Evolutionary conservation across 2,113 vertebrate genomes (phyloP).

Genomic region (Nyctereutes procyonoides): DNA sequence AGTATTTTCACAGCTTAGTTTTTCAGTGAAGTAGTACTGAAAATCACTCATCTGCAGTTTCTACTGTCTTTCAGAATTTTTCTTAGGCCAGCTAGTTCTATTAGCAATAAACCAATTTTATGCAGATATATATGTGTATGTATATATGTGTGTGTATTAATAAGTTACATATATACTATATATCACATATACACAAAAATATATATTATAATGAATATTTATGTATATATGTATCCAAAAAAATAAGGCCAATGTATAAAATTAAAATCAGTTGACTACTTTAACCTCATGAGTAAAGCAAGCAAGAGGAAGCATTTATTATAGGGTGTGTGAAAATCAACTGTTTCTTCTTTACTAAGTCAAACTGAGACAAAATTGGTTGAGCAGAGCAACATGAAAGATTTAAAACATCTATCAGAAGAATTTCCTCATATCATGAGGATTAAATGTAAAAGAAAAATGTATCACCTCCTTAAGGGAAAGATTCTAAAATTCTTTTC

Average conservation of each 20-base stretch:
- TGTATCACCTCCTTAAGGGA: background rate
- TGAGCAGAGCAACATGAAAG: background rate
- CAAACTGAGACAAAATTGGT: background rate
- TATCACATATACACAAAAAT: background rate
- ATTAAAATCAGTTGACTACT: background rate
- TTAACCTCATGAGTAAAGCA: background rate
- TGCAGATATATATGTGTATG: background rate
- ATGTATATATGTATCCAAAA: background rate
- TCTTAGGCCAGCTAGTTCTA: background rate
- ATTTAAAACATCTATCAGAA: background rate
- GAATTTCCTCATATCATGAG: background rate
- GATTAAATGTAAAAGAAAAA: background rate
- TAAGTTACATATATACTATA: background rate
- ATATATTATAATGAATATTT: background rate
- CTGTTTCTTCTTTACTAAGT: background rate
- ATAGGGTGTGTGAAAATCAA: background rate
- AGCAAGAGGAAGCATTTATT: background rate
- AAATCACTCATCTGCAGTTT: background rate
- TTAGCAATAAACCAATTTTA: constrained; percentile 21
- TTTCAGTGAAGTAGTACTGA: background rate
- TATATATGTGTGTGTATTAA: background rate
- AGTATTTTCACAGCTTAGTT: constrained; percentile 25
- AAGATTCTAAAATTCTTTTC: background rate
- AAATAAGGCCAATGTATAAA: background rate
- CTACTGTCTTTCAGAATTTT: constrained; percentile 12